Conservation (phyloP, 2,113 vertebrate species). For the Anoplopoma fimbria region DNA sequence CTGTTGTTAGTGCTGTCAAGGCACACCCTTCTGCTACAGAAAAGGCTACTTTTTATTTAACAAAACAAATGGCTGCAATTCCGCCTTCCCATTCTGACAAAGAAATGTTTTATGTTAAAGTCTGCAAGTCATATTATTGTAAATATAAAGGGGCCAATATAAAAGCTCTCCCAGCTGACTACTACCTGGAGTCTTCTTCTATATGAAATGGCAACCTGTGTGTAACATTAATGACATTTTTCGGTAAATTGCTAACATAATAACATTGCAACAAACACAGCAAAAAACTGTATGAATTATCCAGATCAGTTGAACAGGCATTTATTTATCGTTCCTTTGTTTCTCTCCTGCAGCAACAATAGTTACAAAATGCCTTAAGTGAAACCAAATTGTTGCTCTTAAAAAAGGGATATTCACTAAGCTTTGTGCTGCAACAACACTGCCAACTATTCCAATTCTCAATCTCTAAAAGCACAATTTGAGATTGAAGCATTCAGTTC, state of each 20-base stretch:
- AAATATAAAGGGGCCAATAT: not conserved
- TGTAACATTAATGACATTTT: not conserved
- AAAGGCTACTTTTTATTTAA: not conserved
- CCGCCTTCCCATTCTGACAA: not conserved
- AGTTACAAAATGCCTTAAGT: not conserved
- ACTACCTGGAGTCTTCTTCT: not conserved
- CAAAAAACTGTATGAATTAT: not conserved
- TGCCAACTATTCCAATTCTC: not conserved
- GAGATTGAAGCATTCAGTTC: not conserved
- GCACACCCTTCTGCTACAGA: slow-evolving; percentile 17
- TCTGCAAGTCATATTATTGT: not conserved
- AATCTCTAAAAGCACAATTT: not conserved
- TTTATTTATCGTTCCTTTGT: not conserved
- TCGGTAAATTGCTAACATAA: not conserved
- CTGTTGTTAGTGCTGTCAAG: not conserved
- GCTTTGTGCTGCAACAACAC: not conserved
- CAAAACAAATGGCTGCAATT: not conserved
- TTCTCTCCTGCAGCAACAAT: not conserved
- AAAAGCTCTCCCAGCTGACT: not conserved
- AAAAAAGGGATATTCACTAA: not conserved
- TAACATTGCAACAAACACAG: not conserved
- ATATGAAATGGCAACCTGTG: not conserved
- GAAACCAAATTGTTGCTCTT: not conserved
- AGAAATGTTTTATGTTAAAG: not conserved
- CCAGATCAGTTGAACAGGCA: not conserved